phyloP scores from a whole-genome alignment of 2,113 vertebrate genomes.

The Tachuris rubrigastra region DNA sequence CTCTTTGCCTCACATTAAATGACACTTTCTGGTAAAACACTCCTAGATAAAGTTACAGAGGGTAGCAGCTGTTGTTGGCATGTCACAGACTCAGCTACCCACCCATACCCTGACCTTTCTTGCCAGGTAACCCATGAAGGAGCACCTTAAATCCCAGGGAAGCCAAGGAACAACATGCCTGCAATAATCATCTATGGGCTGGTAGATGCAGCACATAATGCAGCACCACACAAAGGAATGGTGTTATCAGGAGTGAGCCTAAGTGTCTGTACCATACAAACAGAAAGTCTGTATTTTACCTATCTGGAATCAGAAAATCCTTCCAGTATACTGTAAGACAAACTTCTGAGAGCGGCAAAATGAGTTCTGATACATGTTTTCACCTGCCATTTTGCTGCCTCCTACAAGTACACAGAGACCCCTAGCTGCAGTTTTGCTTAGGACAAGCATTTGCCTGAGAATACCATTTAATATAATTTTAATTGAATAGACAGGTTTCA shows the following conservation, averaged over 20 bases:
- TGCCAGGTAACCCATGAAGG: not conserved
- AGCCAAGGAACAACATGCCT: not conserved
- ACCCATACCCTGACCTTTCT: not conserved
- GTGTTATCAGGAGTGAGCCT: not conserved
- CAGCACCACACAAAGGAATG: not conserved
- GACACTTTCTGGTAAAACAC: not conserved
- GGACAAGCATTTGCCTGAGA: not conserved
- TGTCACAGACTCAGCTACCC: not conserved
- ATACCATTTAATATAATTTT: not conserved
- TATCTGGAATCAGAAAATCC: not conserved
- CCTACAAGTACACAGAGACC: conserved; percentile 30
- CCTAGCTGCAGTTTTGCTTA: conserved; percentile 42
- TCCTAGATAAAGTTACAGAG: not conserved
- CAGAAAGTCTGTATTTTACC: not conserved
- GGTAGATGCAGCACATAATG: not conserved
- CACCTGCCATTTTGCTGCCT: not conserved
- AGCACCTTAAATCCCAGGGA: not conserved
- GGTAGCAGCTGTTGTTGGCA: not conserved
- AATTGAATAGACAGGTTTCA: not conserved
- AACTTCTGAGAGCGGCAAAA: conserved; percentile 1
- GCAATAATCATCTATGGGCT: not conserved
- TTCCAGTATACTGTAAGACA: not conserved
- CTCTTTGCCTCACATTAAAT: not conserved
- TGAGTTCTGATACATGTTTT: not conserved
- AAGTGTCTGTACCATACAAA: not conserved